These are phyloP conservation scores for Netelia melanura DNA, from an alignment of 2,888 invertebrate species.

Conservation along the genomic window DNA sequence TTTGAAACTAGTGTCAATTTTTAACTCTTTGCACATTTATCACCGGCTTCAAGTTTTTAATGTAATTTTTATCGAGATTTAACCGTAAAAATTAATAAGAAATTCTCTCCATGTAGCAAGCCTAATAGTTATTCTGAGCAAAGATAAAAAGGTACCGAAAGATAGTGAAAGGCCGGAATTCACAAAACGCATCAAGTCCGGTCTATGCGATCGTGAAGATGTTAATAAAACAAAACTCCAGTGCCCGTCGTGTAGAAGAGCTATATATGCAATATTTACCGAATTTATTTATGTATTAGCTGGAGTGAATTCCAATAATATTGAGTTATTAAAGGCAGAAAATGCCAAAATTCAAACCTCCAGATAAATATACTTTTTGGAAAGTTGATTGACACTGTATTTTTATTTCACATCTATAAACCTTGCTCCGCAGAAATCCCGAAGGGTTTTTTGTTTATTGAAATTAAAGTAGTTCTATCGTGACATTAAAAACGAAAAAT, in stretches of 20 bases:
- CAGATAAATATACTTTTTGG: constrained; percentile 2
- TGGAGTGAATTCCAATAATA: not conserved
- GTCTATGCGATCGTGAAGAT: constrained; percentile 8
- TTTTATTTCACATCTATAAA: not conserved
- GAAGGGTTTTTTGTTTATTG: not conserved
- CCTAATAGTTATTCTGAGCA: not conserved
- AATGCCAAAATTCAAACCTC: not conserved
- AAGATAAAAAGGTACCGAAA: not conserved
- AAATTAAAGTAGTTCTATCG: too few species aligned
- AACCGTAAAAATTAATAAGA: too few species aligned
- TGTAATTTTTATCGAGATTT: too few species aligned
- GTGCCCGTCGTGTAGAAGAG: constrained; percentile 25
- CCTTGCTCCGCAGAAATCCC: not conserved
- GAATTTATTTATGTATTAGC: constrained; percentile 16
- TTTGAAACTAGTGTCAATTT: too few species aligned
- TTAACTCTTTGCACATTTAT: too few species aligned
- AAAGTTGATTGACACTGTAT: not conserved
- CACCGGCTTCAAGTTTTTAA: too few species aligned
- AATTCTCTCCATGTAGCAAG: not conserved
- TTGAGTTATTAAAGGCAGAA: constrained; percentile 15
- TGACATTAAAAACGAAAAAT: too few species aligned
- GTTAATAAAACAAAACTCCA: too few species aligned
- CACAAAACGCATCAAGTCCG: constrained; percentile 42
- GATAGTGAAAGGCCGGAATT: constrained; percentile 8
- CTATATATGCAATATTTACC: constrained; percentile 42